Conservation (phyloP, 2,888 invertebrate species). For the Ganaspis brasiliensis region DNA sequence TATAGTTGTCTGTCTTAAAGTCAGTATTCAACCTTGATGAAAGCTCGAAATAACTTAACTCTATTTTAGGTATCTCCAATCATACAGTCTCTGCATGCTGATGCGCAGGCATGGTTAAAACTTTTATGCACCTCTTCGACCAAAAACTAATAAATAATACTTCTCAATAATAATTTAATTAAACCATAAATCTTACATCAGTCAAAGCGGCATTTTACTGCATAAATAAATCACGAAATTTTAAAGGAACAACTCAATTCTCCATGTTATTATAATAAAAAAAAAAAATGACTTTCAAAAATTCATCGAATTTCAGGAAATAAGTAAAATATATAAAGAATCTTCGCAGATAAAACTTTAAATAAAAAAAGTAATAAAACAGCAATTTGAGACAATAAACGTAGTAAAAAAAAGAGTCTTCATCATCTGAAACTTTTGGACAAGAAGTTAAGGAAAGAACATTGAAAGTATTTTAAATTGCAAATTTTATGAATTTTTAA, state of each 20-base stretch:
- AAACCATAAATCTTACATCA: background rate
- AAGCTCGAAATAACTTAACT: conserved; percentile 35
- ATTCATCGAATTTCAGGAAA: too few relatives aligned
- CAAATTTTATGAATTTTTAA: conserved; percentile 1
- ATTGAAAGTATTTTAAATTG: background rate
- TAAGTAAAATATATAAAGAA: too few relatives aligned
- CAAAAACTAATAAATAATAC: conserved; percentile 11
- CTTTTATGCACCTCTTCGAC: conserved; percentile 12
- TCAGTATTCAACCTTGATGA: conserved; percentile 6
- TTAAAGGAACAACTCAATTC: too few relatives aligned
- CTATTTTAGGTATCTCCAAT: conserved; percentile 18
- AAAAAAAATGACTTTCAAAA: too few relatives aligned
- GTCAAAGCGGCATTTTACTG: background rate
- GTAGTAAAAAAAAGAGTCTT: background rate
- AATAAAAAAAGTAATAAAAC: too few relatives aligned
- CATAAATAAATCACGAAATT: background rate
- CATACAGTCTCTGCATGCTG: conserved; percentile 2
- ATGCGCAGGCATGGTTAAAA: conserved; percentile 11
- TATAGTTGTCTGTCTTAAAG: conserved; percentile 3
- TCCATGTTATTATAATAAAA: too few relatives aligned
- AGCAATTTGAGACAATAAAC: too few relatives aligned
- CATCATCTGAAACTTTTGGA: background rate
- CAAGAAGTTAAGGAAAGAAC: background rate
- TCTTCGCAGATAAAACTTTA: too few relatives aligned
- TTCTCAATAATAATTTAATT: conserved; percentile 14